phyloP scores from a whole-genome alignment of 2,797 vertebrate genomes.

The Rhynchotus rufescens region DNA sequence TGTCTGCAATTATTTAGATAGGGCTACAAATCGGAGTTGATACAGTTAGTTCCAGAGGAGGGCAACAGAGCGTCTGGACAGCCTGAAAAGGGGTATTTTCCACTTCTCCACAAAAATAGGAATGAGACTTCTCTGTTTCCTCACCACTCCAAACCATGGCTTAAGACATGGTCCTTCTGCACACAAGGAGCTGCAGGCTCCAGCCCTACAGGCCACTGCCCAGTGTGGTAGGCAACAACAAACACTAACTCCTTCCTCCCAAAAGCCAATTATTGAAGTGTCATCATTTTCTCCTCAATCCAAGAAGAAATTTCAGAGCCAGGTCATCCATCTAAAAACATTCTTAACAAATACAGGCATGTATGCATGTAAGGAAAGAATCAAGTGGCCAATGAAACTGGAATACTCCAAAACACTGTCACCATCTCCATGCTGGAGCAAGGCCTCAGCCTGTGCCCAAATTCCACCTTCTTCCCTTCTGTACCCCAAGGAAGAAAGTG shows the following conservation, averaged over 20 bases:
- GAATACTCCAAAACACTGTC: background rate
- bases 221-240: background rate
- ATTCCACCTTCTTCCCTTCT: too few species aligned
- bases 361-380: background rate
- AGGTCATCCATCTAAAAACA: background rate
- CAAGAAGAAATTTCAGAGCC: background rate
- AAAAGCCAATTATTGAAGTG: background rate
- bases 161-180: background rate
- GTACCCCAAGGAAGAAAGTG: background rate
- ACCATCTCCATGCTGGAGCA: fast-evolving
- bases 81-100: background rate
- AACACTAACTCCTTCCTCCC: fast-evolving
- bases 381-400: background rate
- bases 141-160: fast-evolving
- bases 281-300: background rate
- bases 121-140: background rate
- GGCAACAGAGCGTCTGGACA: background rate
- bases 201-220: background rate
- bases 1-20: background rate
- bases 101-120: background rate
- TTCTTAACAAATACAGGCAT: background rate
- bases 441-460: fast-evolving
- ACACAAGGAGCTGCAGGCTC: background rate
- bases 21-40: background rate
- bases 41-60: background rate